Base-by-base conservation (phyloP, 2,888 invertebrate species). In the Calliscelio sp. region DNA sequence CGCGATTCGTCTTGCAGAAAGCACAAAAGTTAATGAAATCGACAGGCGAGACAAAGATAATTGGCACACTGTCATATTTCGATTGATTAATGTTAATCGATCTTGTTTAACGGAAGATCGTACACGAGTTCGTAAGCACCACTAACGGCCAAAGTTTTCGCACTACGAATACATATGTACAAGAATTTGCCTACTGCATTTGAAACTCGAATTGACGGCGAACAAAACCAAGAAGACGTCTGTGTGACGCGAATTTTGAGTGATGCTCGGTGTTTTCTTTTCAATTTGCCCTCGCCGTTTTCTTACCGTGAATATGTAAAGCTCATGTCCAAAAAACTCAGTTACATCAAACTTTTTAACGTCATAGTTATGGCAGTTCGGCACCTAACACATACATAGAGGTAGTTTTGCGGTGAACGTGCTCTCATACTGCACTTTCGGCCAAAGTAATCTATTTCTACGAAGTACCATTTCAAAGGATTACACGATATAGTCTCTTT, bases 11-110 rank as follows among this genome's bases (percentile, higher is more conserved):
- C n/a, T n/a, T 73, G 55, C 59, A 63, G 20, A 68, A 81, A 84
- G 77, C 77, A 61, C 38, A 65, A 78, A 77, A 61, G 11, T 46
- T 44, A 84, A 81, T 74, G 81, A 85, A 85, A 85, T 81, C 84
- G 84, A 85, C 84, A 85, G 81, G 84, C 84, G 84, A 85, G 84
- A 84, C 81, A 78, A 81, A 68, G 85, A 70, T 90, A 89, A 88
- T 93, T 93, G 93, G 92, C 93, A 93, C 93, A 91, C 92, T 91
- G 91, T 92, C 90, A 89, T 87, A 89, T 90, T 88, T 81, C 85
- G 71, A 80, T 77, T 82, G 75, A 85, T 80, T 77, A 79, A 82
- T 61, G 32, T 74, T 81, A 73, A 79, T 79, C 66, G 75, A 82
- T 79, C 75, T 61, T 57, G 41, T 80, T 71, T 65, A 71, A 79